phyloP scores from a whole-genome alignment of 2,113 vertebrate species.

The Rhynchomys soricoides region DNA sequence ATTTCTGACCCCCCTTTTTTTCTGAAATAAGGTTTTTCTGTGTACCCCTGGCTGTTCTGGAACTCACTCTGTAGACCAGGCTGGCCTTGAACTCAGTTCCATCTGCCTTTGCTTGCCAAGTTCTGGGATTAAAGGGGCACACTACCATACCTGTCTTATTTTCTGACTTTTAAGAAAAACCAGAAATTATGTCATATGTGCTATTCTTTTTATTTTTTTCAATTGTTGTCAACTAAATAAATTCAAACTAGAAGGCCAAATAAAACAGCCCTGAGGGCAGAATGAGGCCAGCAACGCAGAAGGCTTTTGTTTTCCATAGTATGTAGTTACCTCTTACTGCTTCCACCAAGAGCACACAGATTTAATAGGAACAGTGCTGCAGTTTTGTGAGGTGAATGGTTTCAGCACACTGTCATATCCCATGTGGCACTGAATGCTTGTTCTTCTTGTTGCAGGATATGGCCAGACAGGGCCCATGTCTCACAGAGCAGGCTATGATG shows the following conservation, averaged over 20 bases:
- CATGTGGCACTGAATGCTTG: neutral
- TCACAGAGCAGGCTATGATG: constrained; percentile 93
- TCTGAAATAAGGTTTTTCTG: neutral
- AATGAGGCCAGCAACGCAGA: neutral
- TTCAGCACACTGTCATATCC: neutral
- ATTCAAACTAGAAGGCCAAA: neutral
- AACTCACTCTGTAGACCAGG: neutral
- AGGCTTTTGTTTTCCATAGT: neutral
- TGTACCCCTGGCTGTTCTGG: neutral
- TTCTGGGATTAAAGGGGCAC: neutral
- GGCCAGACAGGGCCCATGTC: constrained; percentile 94
- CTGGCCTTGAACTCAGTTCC: neutral
- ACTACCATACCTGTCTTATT: neutral
- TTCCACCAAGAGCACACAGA: neutral
- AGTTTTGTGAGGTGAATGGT: neutral
- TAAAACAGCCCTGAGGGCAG: neutral
- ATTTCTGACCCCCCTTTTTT: neutral
- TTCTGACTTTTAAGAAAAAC: constrained; percentile 26
- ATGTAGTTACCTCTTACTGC: constrained; percentile 17
- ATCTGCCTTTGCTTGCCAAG: neutral
- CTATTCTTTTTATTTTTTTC: constrained; percentile 28
- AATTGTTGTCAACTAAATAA: constrained; percentile 15
- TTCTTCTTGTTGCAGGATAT: constrained; percentile 88
- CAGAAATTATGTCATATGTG: neutral
- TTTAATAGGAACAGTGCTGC: neutral